Base-by-base conservation (phyloP, 1,140 invertebrate species). In the Atta texana region DNA sequence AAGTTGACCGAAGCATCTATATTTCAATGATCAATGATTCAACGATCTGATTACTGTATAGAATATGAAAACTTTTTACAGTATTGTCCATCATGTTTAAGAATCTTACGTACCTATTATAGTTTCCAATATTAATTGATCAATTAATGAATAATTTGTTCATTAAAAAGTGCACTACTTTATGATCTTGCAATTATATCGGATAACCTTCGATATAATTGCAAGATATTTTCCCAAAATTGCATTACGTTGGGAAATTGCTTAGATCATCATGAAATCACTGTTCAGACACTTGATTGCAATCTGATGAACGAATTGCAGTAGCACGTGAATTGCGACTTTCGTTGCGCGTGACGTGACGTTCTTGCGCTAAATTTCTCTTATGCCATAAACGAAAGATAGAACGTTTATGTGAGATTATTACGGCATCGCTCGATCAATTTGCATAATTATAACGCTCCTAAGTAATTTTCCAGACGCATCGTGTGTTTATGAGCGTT, bases 391-490 rank as follows among this genome's bases (percentile, higher is more conserved):
- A 88, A 88, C 61, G 76, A 31, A 75, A 88, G 69, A 71, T 44
- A 55, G 31, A 82, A 55, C 69, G 59, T 75, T 69, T 88, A 88
- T 66, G 51, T 21, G n/a, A 16, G n/a, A 18, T n/a, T 44, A 88
- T 84, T 75, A 84, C 39, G 24, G 66, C 71, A 88, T 49, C 66
- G 69, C 75, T 61, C 5, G 53, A 69, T 31, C 51, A 49, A 88
- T 88, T 88, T 88, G 39, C 76, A 88, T 88, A 88, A 88, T 88
- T 84, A 55, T 66, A 68, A 75, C 51, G 59, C 44, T 78, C 10
- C 66, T 64, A 55, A 74, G 31, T 21, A 53, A 74, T 61, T 63
- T 51, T 53, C 76, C 66, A 21, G 61, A 39, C 28, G 14, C 18
- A n/a, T 53, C 24, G 51, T 24, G 31, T 71, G 34, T 71, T 71